Evolutionary conservation across 2,113 vertebrate genomes (phyloP).

Genomic region (Choloepus hoffmanni): DNA sequence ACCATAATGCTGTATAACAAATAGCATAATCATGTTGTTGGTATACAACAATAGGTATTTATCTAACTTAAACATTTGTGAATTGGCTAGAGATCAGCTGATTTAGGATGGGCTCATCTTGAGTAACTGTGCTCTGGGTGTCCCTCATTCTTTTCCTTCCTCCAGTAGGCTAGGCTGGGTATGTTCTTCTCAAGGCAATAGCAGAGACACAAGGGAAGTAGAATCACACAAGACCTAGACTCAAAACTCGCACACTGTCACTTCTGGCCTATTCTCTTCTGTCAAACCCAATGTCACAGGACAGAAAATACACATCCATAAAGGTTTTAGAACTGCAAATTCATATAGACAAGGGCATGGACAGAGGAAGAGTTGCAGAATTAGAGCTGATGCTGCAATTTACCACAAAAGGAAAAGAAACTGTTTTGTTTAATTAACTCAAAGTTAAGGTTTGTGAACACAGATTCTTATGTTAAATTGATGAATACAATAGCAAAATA

Average conservation of each 20-base stretch:
- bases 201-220: background rate
- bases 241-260: background rate
- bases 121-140: background rate
- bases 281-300: background rate
- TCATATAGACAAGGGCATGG: background rate
- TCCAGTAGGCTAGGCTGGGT: background rate
- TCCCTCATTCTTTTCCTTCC: background rate
- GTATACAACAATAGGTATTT: background rate
- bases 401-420: background rate
- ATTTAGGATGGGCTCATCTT: background rate
- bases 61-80: background rate
- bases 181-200: background rate
- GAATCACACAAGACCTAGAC: background rate
- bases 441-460: constrained; percentile 35
- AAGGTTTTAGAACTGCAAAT: background rate
- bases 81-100: background rate
- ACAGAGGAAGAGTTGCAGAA: background rate
- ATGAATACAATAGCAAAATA: constrained; percentile 42
- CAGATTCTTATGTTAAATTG: constrained; percentile 44
- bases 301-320: background rate
- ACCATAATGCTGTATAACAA: background rate
- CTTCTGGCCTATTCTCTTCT: background rate
- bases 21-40: background rate
- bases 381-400: background rate
- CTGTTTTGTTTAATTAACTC: constrained; percentile 18